Conservation (phyloP, 2,113 vertebrate species). For the Danio rerio region DNA sequence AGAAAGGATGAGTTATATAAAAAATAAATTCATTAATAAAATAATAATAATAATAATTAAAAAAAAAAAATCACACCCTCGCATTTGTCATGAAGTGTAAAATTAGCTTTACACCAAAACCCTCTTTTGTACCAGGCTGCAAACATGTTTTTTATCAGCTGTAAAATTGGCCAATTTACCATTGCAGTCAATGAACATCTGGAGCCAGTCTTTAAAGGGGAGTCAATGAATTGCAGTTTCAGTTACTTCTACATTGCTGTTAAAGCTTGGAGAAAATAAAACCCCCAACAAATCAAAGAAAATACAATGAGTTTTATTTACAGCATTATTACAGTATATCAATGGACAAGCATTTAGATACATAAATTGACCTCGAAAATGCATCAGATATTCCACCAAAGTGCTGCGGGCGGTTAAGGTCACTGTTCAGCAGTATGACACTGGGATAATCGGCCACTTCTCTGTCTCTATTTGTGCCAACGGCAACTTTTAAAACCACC, state of each 20-base stretch:
- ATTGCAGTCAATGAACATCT: too few relatives aligned
- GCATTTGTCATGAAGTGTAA: too few relatives aligned
- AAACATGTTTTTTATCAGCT: too few relatives aligned
- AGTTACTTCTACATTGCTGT: not conserved
- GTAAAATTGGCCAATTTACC: too few relatives aligned
- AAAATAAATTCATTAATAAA: too few relatives aligned
- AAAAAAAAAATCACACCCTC: too few relatives aligned
- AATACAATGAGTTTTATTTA: constrained; percentile 77
- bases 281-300: constrained; percentile 32
- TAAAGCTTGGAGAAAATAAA: constrained; percentile 3
- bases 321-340: constrained; percentile 62
- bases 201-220: too few relatives aligned
- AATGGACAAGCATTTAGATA: constrained; percentile 70
- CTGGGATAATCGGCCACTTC: not conserved
- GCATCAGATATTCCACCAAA: constrained; percentile 63
- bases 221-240: too few relatives aligned
- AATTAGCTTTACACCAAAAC: too few relatives aligned
- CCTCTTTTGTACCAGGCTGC: too few relatives aligned
- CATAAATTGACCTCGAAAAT: constrained; percentile 65
- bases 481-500: constrained; percentile 9
- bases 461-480: constrained; percentile 17
- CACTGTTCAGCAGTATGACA: constrained; percentile 30
- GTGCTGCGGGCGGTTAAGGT: constrained; percentile 47
- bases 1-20: too few relatives aligned
- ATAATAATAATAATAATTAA: too few relatives aligned